A percentile compares a stretch with the other conserved stretches of the same genome.
phyloP scores from a whole-genome alignment of 2,888 invertebrate genomes.

The Alentia gelatinosa region DNA sequence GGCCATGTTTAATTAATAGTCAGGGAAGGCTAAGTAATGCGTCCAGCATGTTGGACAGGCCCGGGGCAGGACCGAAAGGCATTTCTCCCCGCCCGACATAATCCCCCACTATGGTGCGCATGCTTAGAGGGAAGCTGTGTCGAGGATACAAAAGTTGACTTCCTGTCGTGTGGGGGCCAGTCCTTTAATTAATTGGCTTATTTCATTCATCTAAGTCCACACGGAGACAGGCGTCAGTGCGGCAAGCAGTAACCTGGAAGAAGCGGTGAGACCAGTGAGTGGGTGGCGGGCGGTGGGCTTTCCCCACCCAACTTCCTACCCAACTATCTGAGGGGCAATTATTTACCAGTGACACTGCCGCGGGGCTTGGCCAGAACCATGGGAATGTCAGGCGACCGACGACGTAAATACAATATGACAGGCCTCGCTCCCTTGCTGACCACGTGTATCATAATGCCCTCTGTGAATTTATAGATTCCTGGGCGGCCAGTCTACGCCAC shows the following conservation, averaged over 20 bases:
- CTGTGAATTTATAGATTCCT: conserved; percentile 32
- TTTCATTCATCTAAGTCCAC: conserved; percentile 44
- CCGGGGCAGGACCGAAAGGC: background rate
- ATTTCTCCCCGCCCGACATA: background rate
- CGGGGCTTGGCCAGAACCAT: background rate
- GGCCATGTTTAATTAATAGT: conserved; percentile 40
- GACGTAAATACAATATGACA: conserved; percentile 32
- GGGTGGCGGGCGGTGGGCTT: background rate
- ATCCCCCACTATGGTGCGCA: background rate
- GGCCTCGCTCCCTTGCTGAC: conserved; percentile 7
- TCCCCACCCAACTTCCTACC: background rate
- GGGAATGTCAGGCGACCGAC: conserved; percentile 1
- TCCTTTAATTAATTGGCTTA: conserved; percentile 45
- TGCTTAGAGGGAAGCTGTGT: background rate
- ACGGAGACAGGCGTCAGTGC: conserved; percentile 42
- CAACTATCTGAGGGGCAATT: conserved; percentile 47
- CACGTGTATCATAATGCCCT: conserved; percentile 36
- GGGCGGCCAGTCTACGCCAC: conserved; percentile 35
- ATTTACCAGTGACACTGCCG: conserved; percentile 29
- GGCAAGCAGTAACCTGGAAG: conserved; percentile 6
- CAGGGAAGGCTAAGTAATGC: conserved; percentile 5
- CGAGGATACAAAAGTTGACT: conserved; percentile 12
- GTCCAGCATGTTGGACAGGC: background rate
- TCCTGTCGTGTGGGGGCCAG: background rate
- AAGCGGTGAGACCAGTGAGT: background rate